Evolutionary conservation across 2,113 vertebrate genomes (phyloP).

Genomic region (Gambusia holbrooki): DNA sequence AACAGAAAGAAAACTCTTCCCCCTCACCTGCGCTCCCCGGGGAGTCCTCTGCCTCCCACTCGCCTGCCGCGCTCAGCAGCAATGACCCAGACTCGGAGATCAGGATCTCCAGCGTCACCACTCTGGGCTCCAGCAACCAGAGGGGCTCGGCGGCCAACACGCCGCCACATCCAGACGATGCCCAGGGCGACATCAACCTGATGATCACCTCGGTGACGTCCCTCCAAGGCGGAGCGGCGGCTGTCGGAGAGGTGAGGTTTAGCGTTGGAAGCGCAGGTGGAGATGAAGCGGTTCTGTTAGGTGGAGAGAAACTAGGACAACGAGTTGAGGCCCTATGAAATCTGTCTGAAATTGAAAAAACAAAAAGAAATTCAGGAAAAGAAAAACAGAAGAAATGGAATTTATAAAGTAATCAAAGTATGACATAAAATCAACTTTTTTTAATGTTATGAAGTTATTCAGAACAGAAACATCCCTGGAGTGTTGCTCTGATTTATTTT

Average conservation of each 20-base stretch:
- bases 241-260: constrained; percentile 66
- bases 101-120: constrained; percentile 96
- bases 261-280: neutral
- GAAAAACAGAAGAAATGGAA: too few species aligned
- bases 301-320: too few species aligned
- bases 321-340: too few species aligned
- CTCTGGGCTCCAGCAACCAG: constrained; percentile 80
- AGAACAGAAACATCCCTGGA: too few species aligned
- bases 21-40: constrained; percentile 41
- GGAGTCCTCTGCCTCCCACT: constrained; percentile 39
- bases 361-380: too few species aligned
- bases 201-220: constrained; percentile 98
- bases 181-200: constrained; percentile 88
- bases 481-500: too few species aligned
- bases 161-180: constrained; percentile 62
- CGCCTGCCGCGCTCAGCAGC: constrained; percentile 84
- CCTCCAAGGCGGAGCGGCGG: constrained; percentile 82
- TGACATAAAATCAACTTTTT: too few species aligned
- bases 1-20: constrained; percentile 80
- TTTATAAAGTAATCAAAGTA: too few species aligned
- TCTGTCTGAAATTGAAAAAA: too few species aligned
- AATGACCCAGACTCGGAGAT: constrained; percentile 97
- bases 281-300: too few species aligned
- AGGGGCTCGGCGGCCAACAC: constrained; percentile 41
- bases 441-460: too few species aligned